Percentiles rank a stretch among this genome's conserved stretches.
Evolutionary conservation across 2,113 vertebrate species (phyloP).

Genomic region (Alces alces): DNA sequence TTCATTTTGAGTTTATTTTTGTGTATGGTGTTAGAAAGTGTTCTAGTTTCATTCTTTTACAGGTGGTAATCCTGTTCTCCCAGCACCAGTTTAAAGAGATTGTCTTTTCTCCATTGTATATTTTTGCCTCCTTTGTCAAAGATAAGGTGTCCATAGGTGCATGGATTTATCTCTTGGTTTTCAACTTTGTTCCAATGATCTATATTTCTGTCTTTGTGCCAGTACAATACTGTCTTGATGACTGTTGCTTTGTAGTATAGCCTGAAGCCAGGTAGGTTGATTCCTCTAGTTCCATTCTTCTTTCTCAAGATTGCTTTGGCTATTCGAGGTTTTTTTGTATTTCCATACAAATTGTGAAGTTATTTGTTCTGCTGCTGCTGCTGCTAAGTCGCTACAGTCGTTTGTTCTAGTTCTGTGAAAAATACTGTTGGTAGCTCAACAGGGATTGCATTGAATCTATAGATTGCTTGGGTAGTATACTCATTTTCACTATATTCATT

Average conservation of each 20-base stretch:
- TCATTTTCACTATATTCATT: background rate
- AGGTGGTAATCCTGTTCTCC: background rate
- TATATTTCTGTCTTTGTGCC: background rate
- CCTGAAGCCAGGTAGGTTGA: background rate
- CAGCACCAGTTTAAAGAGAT: background rate
- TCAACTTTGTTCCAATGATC: background rate
- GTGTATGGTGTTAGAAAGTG: background rate
- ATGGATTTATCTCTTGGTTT: background rate
- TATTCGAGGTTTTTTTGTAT: background rate
- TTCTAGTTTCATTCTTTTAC: background rate
- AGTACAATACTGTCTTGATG: background rate
- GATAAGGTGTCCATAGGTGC: background rate
- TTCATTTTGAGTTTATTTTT: background rate
- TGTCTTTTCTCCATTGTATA: background rate
- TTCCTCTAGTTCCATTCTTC: background rate
- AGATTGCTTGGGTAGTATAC: background rate
- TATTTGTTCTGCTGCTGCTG: background rate
- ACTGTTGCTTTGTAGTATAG: background rate
- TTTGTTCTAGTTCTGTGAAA: background rate
- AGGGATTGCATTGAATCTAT: background rate
- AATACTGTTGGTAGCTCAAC: background rate
- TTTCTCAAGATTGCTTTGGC: background rate
- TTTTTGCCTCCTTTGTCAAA: background rate
- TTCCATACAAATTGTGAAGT: background rate
- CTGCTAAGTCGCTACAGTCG: too few species aligned